These are phyloP conservation scores for Cheiracanthium punctorium DNA, from an alignment of 2,888 invertebrate species.

Conservation along the genomic window DNA sequence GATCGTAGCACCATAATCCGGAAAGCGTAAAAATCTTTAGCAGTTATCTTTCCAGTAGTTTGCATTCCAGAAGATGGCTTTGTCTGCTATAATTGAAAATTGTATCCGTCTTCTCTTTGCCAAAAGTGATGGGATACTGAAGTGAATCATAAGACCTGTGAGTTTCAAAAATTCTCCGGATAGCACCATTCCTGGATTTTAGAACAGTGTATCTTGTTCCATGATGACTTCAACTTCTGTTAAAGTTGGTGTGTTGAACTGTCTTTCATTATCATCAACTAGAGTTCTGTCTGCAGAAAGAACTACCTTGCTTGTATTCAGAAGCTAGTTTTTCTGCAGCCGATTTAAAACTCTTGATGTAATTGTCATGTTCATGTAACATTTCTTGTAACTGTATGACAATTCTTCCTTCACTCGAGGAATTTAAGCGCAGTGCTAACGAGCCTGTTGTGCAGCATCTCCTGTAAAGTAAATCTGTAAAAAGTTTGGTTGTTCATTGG, in stretches of 20 bases:
- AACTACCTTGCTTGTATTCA: background rate
- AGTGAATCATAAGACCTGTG: slow-evolving; percentile 73
- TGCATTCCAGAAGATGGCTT: slow-evolving; percentile 70
- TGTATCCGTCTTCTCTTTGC: slow-evolving; percentile 73
- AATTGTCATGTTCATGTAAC: slow-evolving; percentile 71
- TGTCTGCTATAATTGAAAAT: slow-evolving; percentile 73
- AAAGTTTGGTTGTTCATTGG: no score
- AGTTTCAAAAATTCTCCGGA: no score
- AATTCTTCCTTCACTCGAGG: slow-evolving; percentile 69
- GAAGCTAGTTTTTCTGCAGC: slow-evolving; percentile 72
- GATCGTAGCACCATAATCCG: slow-evolving; percentile 72
- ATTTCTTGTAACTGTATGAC: slow-evolving; percentile 73
- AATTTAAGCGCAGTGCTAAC: slow-evolving; percentile 65
- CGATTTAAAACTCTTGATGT: slow-evolving; percentile 74
- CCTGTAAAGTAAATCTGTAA: no score
- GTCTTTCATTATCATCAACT: slow-evolving; percentile 1
- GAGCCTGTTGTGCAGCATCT: no score
- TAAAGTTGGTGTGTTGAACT: slow-evolving; percentile 1
- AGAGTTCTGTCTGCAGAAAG: slow-evolving; percentile 8
- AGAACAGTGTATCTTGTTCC: slow-evolving; percentile 74
- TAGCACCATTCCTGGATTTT: slow-evolving; percentile 74
- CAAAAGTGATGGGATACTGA: background rate
- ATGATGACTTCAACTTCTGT: slow-evolving; percentile 13
- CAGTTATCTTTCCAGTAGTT: slow-evolving; percentile 71
- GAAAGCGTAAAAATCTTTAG: slow-evolving; percentile 73